Base-by-base conservation (phyloP, 1,140 invertebrate species). In the Cecropterus lyciades region DNA sequence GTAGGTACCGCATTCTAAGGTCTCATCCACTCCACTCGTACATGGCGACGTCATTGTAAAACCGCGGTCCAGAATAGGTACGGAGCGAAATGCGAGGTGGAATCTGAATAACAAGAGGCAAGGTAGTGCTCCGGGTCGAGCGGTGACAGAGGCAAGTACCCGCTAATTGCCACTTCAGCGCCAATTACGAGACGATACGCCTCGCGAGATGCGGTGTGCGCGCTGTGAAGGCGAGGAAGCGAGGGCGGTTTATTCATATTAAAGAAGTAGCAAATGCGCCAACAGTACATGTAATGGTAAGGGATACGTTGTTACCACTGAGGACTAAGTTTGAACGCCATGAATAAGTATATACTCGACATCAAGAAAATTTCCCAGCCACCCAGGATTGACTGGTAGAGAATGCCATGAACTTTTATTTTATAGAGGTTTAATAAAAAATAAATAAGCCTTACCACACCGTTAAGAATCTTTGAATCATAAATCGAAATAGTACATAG, bases 141-240 rank as follows among this genome's bases (percentile, higher is more conserved):
- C 80, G 76, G 77, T 79, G 80, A 80, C 77, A 80, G 71, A 78
- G 73, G 74, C 77, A 75, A 85, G 85, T 83, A 81, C 69, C 67
- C 70, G 75, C 80, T 89, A 89, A 89, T 89, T 87, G 84, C 81
- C 87, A 87, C 87, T 89, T 72, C 70, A 87, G 84, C 75, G 73
- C 85, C 85, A 89, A 89, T 89, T 89, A 86, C 82, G 79, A 73
- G 79, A 86, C 81, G 76, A 74, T 74, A 76, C 59, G 70, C 67
- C 69, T 62, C 65, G 67, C 55, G 52, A 45, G 66, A 62, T 27
- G 66, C 55, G 66, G 42, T 4, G n/a, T 48, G 43, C 24, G 4
- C 66, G 49, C 24, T 48, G 9, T 14, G 49, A 48, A n/a, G n/a
- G n/a, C 43, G 55, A 17, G 48, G 66, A 13, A 1, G 51, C 27